phyloP scores from a whole-genome alignment of 2,797 vertebrate species.

The Sylvia borin region DNA sequence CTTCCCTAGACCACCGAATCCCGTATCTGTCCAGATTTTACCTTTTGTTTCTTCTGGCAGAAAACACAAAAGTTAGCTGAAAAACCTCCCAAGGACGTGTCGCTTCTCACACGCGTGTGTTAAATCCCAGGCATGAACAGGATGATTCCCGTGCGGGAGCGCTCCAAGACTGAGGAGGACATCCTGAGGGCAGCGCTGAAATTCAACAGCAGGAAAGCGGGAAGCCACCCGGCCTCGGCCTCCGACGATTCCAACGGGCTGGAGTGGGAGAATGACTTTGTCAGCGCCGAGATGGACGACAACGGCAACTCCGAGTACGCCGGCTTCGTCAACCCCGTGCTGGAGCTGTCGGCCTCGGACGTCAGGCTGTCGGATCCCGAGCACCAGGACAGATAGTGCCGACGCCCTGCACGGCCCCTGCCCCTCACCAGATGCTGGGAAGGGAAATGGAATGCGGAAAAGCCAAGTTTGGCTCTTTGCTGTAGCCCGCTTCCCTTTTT shows the following conservation, averaged over 20 bases:
- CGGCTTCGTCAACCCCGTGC: slow-evolving; percentile 90
- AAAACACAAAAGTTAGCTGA: accelerated
- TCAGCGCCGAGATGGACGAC: slow-evolving; percentile 87
- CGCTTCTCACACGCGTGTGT: neutral
- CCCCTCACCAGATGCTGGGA: slow-evolving; percentile 22
- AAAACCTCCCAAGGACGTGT: accelerated
- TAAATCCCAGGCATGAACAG: slow-evolving; percentile 88
- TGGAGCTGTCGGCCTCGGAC: slow-evolving; percentile 80
- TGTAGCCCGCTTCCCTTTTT: neutral
- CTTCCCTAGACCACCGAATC: neutral
- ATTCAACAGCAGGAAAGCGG: slow-evolving; percentile 74
- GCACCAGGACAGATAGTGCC: slow-evolving; percentile 77
- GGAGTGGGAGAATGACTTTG: slow-evolving; percentile 98
- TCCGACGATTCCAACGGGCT: slow-evolving; percentile 92
- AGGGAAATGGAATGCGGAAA: slow-evolving; percentile 6
- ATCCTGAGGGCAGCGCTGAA: slow-evolving; percentile 90
- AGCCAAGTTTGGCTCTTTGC: neutral
- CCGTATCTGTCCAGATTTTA: accelerated
- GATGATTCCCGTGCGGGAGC: slow-evolving; percentile 86
- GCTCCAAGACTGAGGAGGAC: slow-evolving; percentile 95
- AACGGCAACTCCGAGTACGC: slow-evolving; percentile 86
- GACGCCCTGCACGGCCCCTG: neutral
- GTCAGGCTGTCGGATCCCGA: slow-evolving; percentile 45
- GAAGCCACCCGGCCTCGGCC: slow-evolving; percentile 86
- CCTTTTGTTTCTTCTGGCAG: neutral